phyloP scores from a whole-genome alignment of 2,113 vertebrate species.

The Raja brachyura region DNA sequence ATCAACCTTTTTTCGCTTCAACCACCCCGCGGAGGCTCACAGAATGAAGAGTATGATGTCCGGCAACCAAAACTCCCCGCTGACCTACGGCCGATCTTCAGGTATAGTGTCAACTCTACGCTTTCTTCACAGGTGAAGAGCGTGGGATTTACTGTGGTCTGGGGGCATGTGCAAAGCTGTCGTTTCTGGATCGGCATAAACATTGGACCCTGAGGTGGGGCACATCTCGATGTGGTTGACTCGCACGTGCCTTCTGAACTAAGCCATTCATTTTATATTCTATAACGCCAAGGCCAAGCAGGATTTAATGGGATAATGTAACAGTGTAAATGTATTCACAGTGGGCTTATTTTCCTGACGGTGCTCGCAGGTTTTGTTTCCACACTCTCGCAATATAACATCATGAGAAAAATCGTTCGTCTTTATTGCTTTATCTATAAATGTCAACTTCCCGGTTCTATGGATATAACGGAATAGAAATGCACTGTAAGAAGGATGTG shows the following conservation, averaged over 20 bases:
- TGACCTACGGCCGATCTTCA: conserved; percentile 50
- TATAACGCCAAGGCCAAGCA: background rate
- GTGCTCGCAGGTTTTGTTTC: background rate
- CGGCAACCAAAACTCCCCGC: conserved; percentile 46
- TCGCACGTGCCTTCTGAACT: background rate
- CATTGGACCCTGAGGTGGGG: no score
- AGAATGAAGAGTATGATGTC: conserved; percentile 95
- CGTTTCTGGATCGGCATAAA: no score
- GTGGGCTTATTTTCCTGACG: background rate
- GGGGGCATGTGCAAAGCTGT: no score
- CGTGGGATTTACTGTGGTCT: background rate
- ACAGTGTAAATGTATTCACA: background rate
- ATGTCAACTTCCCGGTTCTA: no score
- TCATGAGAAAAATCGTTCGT: background rate
- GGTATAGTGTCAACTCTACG: conserved; percentile 53
- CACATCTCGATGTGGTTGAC: background rate
- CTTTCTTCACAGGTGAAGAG: background rate
- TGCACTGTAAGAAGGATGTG: no score
- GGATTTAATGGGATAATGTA: background rate
- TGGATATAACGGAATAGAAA: no score
- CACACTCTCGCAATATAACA: background rate
- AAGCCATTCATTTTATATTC: background rate
- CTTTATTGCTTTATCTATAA: no score
- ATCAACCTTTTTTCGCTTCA: conserved; percentile 88
- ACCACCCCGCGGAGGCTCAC: conserved; percentile 89